Evolutionary conservation across 2,113 vertebrate species (phyloP), one percentile per base, ranked within the genome.

Genomic region (Urocolius indicus): DNA sequence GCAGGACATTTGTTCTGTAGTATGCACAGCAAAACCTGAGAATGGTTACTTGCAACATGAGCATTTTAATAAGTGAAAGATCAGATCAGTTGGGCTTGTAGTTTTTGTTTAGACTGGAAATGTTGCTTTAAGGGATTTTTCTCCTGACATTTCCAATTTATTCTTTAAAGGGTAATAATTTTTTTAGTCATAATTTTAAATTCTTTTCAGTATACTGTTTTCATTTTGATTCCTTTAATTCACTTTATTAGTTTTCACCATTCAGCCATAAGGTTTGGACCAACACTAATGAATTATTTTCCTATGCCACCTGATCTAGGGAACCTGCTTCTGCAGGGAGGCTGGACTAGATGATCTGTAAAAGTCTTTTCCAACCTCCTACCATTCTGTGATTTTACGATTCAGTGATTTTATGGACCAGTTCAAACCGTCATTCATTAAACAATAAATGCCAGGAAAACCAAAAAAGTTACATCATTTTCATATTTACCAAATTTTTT

Each of bases 231-330:
- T 93, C 57, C 38, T 72, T 63, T 51, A 63, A 67, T 72, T 78
- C 2, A 16, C 69, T 94, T 63, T 69, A 17, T 48, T 63, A 48
- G 81, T 97, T 96, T 66, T n/a, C 21, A 72, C 68, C 30, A 96
- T 91, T 73, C 90, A 91, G 46, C 24, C 27, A 73, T 58, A 83
- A 26, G 43, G 78, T 87, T 95, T 82, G 18, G 95, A 49, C 27
- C 73, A 97, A 46, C 18, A 84, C 26, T 89, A 75, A 95, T 89
- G 59, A 93, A 91, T 95, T 96, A 76, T 87, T 96, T n/a, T n/a
- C n/a, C n/a, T n/a, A n/a, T n/a, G n/a, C n/a, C n/a, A n/a, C n/a
- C n/a, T n/a, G n/a, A n/a, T n/a, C n/a, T n/a, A n/a, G n/a, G n/a
- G n/a, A n/a, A n/a, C n/a, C n/a, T n/a, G n/a, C n/a, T n/a, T n/a